Percentiles rank a stretch among this genome's conserved stretches.
Evolutionary conservation across 2,888 invertebrate species (phyloP).

Genomic region (Harpalus rufipes): DNA sequence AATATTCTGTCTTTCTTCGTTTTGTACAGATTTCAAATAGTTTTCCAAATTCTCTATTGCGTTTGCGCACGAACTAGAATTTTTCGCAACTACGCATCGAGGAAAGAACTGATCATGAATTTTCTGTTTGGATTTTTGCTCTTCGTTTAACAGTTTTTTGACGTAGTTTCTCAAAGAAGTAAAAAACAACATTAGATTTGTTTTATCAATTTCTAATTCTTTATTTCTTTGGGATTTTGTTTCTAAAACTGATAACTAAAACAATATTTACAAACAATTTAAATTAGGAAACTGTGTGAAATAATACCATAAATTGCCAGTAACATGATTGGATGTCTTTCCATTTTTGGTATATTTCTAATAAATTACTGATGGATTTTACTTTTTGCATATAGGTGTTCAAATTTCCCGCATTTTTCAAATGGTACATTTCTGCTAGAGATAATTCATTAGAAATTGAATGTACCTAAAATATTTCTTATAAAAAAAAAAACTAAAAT

Average conservation of each 20-base stretch:
- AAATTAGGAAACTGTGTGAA: conserved; percentile 4
- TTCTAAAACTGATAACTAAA: conserved; percentile 45
- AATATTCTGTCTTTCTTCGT: not conserved
- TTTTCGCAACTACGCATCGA: not conserved
- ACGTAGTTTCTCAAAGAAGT: conserved; percentile 38
- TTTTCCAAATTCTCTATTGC: not conserved
- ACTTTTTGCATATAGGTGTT: conserved; percentile 69
- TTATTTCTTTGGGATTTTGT: not conserved
- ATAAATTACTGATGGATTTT: conserved; percentile 67
- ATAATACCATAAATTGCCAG: conserved; percentile 72
- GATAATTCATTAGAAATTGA: conserved; percentile 65
- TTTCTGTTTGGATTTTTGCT: not conserved
- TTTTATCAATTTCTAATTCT: conserved; percentile 7
- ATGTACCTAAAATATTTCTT: conserved; percentile 14
- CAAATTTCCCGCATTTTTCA: conserved; percentile 68
- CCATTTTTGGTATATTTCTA: conserved; percentile 70
- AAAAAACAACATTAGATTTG: conserved; percentile 37
- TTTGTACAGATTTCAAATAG: not conserved
- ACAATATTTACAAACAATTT: conserved; percentile 4
- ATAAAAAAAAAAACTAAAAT: too few relatives aligned
- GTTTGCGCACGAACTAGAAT: not conserved
- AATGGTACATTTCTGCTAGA: conserved; percentile 68
- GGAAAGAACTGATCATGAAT: conserved; percentile 8
- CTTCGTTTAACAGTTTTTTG: conserved; percentile 27
- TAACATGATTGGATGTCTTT: conserved; percentile 69